phyloP scores from a whole-genome alignment of 1,140 invertebrate species.

The Penaeus chinensis region DNA sequence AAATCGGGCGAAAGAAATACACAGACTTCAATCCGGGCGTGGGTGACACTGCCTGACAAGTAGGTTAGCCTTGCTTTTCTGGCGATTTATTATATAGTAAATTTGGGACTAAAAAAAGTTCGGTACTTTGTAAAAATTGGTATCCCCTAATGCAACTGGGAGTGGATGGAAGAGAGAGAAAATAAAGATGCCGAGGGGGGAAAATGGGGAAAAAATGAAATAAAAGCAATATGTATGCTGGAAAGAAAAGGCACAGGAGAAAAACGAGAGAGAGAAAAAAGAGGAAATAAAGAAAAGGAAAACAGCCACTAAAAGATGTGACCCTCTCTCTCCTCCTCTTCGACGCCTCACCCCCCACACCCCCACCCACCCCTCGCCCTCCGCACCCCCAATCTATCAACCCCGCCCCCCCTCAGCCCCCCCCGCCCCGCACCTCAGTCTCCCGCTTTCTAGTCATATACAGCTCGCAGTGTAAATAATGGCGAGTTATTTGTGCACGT shows the following conservation, averaged over 20 bases:
- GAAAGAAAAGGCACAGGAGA: background rate
- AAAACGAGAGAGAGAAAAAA: background rate
- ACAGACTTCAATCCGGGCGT: too few relatives aligned
- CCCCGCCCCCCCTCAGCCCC: background rate
- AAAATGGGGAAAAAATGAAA: too few relatives aligned
- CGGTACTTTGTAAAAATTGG: too few relatives aligned
- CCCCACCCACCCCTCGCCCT: background rate
- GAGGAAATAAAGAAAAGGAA: background rate
- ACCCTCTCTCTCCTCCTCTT: constrained; percentile 19
- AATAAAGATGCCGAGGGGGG: too few relatives aligned
- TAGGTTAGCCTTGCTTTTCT: too few relatives aligned
- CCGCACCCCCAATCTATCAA: background rate
- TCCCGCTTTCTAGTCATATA: constrained; percentile 54
- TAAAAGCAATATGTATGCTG: too few relatives aligned
- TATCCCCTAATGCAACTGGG: too few relatives aligned
- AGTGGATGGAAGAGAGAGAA: too few relatives aligned
- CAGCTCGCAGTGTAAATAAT: constrained; percentile 61
- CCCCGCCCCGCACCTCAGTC: background rate
- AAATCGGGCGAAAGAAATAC: too few relatives aligned
- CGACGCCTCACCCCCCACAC: background rate
- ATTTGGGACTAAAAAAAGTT: too few relatives aligned
- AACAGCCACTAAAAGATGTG: background rate
- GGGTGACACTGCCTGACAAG: too few relatives aligned
- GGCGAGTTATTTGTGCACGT: constrained; percentile 61
- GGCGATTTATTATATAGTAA: too few relatives aligned